Evolutionary conservation across 2,888 invertebrate genomes (phyloP).

Genomic region (Clivina fossor): DNA sequence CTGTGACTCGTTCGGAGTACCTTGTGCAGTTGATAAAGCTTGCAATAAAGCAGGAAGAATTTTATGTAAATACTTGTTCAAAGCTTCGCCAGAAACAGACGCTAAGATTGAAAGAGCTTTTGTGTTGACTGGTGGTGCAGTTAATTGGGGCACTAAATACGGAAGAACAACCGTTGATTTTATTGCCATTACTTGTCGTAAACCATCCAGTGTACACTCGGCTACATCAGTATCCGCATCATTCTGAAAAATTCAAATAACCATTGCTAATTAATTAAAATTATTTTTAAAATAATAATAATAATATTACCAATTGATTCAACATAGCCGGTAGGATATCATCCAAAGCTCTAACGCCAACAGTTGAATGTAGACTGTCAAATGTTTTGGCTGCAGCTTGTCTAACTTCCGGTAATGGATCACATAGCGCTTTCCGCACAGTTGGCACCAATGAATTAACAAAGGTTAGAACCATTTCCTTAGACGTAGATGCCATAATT

Average conservation of each 20-base stretch:
- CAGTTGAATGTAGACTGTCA: slow-evolving; percentile 92
- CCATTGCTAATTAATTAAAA: slow-evolving; percentile 5
- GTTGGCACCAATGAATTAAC: slow-evolving; percentile 89
- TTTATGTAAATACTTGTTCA: slow-evolving; percentile 86
- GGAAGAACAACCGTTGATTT: slow-evolving; percentile 95
- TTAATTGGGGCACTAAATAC: slow-evolving; percentile 93
- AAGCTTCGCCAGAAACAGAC: slow-evolving; percentile 90
- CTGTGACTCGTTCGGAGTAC: slow-evolving; percentile 61
- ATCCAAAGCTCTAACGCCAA: slow-evolving; percentile 91
- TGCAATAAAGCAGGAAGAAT: slow-evolving; percentile 88
- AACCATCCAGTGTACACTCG: slow-evolving; percentile 91
- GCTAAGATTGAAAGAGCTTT: slow-evolving; percentile 92
- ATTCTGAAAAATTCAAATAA: slow-evolving; percentile 58
- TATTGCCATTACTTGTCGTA: slow-evolving; percentile 95
- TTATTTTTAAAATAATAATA: neutral
- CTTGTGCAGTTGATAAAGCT: slow-evolving; percentile 71
- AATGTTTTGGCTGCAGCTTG: slow-evolving; percentile 96
- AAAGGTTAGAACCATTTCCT: slow-evolving; percentile 90
- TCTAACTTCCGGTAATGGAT: slow-evolving; percentile 89
- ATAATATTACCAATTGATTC: slow-evolving; percentile 63
- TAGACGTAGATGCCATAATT: slow-evolving; percentile 95
- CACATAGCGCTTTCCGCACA: slow-evolving; percentile 91
- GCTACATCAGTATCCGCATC: slow-evolving; percentile 77
- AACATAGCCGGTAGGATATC: slow-evolving; percentile 94
- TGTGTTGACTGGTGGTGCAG: slow-evolving; percentile 85